Evolutionary conservation across 2,888 invertebrate species (phyloP).

Genomic region (Caenorhabditis sinica): DNA sequence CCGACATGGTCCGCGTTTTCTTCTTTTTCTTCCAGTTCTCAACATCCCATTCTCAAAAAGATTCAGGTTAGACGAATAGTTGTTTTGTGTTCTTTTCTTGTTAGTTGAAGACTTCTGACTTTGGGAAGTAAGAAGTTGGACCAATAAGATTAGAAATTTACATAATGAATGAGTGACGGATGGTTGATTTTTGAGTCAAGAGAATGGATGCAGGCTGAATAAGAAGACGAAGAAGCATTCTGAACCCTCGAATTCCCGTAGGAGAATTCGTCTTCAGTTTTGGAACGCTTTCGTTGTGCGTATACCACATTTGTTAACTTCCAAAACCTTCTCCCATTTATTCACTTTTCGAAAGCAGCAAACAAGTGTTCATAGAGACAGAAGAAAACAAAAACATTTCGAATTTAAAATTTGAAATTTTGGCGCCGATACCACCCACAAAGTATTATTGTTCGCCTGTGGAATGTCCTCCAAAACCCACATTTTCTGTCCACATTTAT

Average conservation of each 20-base stretch:
- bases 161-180: slow-evolving; percentile 52
- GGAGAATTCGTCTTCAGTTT: slow-evolving; percentile 30
- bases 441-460: slow-evolving; percentile 33
- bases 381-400: not conserved
- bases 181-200: slow-evolving; percentile 33
- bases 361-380: too few relatives aligned
- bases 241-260: slow-evolving; percentile 45
- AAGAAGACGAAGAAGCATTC: slow-evolving; percentile 1
- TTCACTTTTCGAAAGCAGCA: not conserved
- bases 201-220: slow-evolving; percentile 1
- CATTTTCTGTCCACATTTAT: slow-evolving; percentile 53
- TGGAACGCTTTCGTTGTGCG: slow-evolving; percentile 26
- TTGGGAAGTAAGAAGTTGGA: slow-evolving; percentile 5
- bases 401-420: slow-evolving; percentile 28
- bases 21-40: slow-evolving; percentile 18
- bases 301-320: slow-evolving; percentile 19
- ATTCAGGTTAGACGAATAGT: slow-evolving; percentile 1
- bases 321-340: not conserved
- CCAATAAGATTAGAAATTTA: slow-evolving; percentile 24
- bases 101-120: not conserved
- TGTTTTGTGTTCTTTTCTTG: not conserved
- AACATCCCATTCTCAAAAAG: not conserved
- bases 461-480: slow-evolving; percentile 57
- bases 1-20: slow-evolving; percentile 30
- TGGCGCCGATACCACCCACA: slow-evolving; percentile 47